Percentiles rank a stretch among this genome's conserved stretches.
These are phyloP conservation scores for Corbicula japonica DNA, from an alignment of 2,888 invertebrate species.

Conservation along the genomic window DNA sequence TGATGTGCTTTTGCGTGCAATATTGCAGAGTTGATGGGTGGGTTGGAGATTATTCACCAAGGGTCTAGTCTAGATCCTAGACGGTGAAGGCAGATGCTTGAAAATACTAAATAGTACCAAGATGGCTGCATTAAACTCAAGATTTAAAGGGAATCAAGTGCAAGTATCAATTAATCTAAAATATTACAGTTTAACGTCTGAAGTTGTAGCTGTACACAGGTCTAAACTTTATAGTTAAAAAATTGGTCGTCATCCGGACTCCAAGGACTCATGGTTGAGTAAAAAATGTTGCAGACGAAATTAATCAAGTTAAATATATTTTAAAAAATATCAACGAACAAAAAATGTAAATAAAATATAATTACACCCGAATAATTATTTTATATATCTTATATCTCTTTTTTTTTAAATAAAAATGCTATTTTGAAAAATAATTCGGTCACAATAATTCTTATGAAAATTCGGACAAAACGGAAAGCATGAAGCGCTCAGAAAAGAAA, in stretches of 20 bases:
- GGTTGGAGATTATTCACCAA: too few species aligned
- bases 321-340: background rate
- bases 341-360: too few species aligned
- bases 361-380: background rate
- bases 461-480: slow-evolving; percentile 24
- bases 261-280: slow-evolving; percentile 55
- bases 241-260: slow-evolving; percentile 36
- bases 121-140: too few species aligned
- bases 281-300: background rate
- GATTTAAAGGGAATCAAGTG: too few species aligned
- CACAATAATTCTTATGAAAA: background rate
- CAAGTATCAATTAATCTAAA: too few species aligned
- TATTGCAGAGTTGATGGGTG: too few species aligned
- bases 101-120: too few species aligned
- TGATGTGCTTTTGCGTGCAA: too few species aligned
- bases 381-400: background rate
- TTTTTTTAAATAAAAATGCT: background rate
- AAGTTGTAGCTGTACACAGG: background rate
- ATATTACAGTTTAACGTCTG: too few species aligned
- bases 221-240: background rate
- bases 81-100: too few species aligned
- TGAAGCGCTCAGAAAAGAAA: slow-evolving; percentile 38
- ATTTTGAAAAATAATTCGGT: slow-evolving; percentile 6
- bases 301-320: slow-evolving; percentile 3
- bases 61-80: too few species aligned